Base-by-base conservation (phyloP, 2,888 invertebrate species). In the Lobophora halterata region DNA sequence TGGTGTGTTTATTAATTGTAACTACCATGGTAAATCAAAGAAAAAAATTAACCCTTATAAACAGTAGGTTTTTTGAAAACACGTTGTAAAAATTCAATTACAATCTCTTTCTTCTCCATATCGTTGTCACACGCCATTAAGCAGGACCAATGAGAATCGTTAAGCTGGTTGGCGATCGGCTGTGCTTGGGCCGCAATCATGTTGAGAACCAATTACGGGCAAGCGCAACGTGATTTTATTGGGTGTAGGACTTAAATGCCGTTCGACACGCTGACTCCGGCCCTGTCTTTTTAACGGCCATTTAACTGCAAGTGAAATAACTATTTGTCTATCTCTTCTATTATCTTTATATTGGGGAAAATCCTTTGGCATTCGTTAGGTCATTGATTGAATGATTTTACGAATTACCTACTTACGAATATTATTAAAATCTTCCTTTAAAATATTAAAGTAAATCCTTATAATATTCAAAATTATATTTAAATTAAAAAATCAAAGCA, bases 161-260 rank as follows among this genome's bases (percentile, higher is more conserved):
- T 79, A 82, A 82, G 66, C 73, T 32, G 42, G 33, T 32, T 28
- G 35, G 30, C 13, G 25, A 35, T 35, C 40, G 41, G 18, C 16
- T 3, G 21, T 17, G 28, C 28, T 35, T 23, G 65, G 62, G 62
- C 64, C 58, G 66, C 67, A 69, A 71, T 77, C 73, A 67, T 63
- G 67, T 72, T 68, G 68, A 35, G 76, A 74, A 79, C 86, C 86
- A 87, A 87, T 86, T 85, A 85, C 83, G 68, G 71, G 58, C 65
- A 68, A 66, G 65, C 65, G 67, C 69, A 73, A 71, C 77, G 71
- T 71, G 79, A 71, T 78, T 86, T 86, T 85, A 86, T 86, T 87
- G 86, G 86, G 82, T 83, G 83, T 74, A 83, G 79, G 73, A 79
- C 83, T 85, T 85, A 85, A 85, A 83, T 87, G 85, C 77, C 76